Evolutionary conservation across 2,113 vertebrate species (phyloP).

Genomic region (Montifringilla adamsi): DNA sequence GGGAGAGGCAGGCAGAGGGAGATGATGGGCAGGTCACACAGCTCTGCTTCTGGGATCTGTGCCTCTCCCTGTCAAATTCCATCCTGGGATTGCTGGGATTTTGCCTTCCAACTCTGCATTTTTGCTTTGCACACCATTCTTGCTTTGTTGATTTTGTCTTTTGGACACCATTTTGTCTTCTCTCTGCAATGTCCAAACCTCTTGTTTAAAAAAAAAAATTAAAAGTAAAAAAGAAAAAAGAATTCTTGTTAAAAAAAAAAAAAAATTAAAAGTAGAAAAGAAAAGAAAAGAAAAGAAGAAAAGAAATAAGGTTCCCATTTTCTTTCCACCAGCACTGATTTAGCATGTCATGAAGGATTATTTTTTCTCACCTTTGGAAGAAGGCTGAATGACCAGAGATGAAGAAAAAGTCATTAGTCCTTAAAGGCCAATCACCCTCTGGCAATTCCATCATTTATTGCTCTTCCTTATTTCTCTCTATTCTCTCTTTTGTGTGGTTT

Average conservation of each 20-base stretch:
- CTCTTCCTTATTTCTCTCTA: neutral
- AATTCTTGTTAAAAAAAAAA: neutral
- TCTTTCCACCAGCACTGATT: neutral
- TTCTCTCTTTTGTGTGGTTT: neutral
- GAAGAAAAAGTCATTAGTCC: constrained; percentile 18
- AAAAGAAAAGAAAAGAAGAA: neutral
- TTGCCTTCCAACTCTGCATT: neutral
- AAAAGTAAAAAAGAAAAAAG: neutral
- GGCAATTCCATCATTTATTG: neutral
- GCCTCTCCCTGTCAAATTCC: neutral
- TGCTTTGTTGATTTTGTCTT: neutral
- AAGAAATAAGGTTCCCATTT: neutral
- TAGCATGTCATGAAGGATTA: neutral
- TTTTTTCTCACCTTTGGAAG: constrained; percentile 17
- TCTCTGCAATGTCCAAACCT: neutral
- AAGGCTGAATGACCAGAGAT: constrained; percentile 8
- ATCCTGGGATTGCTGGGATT: neutral
- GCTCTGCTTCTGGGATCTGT: neutral
- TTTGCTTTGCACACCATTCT: neutral
- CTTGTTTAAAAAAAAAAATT: neutral
- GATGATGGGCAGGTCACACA: neutral
- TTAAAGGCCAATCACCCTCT: constrained; percentile 27
- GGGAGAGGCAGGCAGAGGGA: neutral
- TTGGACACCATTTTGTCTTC: neutral
- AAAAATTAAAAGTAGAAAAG: no score